Evolutionary conservation across 1,140 invertebrate genomes (phyloP).

Genomic region (Olivierus martensii): DNA sequence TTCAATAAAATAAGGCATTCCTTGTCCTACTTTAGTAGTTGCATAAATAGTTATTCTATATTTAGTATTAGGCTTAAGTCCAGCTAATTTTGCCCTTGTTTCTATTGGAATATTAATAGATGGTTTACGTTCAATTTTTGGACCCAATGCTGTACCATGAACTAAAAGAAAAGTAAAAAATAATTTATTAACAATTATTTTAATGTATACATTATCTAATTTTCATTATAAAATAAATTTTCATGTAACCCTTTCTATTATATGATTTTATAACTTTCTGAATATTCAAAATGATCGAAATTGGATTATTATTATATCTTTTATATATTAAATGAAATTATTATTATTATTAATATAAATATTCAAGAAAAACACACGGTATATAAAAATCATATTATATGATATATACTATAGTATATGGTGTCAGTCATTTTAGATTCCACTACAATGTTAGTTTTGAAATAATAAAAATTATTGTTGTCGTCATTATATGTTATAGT

Average conservation of each 20-base stretch:
- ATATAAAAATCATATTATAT: too few species aligned
- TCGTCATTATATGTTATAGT: too few species aligned
- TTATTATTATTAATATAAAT: too few species aligned
- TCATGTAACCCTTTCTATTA: background rate
- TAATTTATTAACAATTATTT: too few species aligned
- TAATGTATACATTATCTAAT: background rate
- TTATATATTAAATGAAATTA: too few species aligned
- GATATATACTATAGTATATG: too few species aligned
- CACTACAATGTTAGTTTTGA: too few species aligned
- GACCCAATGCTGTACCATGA: constrained; percentile 36
- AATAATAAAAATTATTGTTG: too few species aligned
- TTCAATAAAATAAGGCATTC: constrained; percentile 34
- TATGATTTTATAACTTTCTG: background rate
- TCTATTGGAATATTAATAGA: constrained; percentile 56
- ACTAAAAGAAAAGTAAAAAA: constrained; percentile 20
- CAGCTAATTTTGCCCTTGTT: constrained; percentile 65
- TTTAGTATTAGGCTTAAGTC: constrained; percentile 66
- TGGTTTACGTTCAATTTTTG: constrained; percentile 53
- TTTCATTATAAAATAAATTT: background rate
- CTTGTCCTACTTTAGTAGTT: constrained; percentile 66
- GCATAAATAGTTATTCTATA: constrained; percentile 71
- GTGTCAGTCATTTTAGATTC: too few species aligned
- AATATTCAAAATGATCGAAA: too few species aligned
- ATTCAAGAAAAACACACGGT: too few species aligned
- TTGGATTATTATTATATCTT: too few species aligned